Conservation (phyloP, 2,888 invertebrate genomes). For the Zonitis immaculata region DNA sequence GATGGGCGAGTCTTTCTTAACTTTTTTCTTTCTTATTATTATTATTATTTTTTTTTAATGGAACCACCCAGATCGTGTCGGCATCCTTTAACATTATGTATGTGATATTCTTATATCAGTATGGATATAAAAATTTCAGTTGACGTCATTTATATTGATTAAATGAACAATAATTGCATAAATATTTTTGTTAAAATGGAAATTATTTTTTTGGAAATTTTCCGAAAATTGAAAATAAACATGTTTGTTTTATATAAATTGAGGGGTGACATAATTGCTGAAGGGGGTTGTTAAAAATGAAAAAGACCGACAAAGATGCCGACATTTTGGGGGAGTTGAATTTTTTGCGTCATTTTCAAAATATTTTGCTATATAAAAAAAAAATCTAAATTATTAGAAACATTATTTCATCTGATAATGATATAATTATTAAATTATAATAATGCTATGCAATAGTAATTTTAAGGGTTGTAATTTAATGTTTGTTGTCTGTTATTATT, state of each 20-base stretch:
- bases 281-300: conserved; percentile 28
- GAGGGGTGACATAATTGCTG: no score
- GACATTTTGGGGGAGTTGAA: no score
- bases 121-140: neutral
- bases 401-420: no score
- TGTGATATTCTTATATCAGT: neutral
- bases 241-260: no score
- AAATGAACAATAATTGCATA: neutral
- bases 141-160: neutral
- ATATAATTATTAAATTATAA: no score
- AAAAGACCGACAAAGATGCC: conserved; percentile 32
- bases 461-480: no score
- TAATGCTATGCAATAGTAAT: no score
- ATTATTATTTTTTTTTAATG: no score
- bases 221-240: conserved; percentile 19
- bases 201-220: conserved; percentile 19
- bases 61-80: conserved; percentile 49
- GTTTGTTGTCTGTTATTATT: no score
- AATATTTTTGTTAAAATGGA: neutral
- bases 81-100: conserved; percentile 35
- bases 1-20: conserved; percentile 39
- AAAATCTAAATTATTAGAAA: no score
- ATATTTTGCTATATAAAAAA: no score
- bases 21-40: conserved; percentile 33
- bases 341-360: no score